Evolutionary conservation across 2,797 vertebrate genomes (phyloP).

Genomic region (Aeoliscus strigatus): DNA sequence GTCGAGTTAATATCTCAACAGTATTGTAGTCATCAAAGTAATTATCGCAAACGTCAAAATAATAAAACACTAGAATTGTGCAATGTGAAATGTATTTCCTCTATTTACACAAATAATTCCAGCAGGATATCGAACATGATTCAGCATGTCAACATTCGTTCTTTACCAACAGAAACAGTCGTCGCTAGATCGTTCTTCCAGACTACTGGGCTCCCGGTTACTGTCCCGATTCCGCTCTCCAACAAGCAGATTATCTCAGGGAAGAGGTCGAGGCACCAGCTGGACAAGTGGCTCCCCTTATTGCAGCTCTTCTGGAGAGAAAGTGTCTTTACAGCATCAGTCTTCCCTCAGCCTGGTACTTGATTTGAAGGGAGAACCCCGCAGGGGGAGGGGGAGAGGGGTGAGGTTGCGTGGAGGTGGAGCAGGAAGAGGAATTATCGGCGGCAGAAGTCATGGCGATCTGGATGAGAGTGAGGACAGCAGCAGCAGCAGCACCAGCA

Average conservation of each 20-base stretch:
- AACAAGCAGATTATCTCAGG: constrained; percentile 60
- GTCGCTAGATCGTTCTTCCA: constrained; percentile 64
- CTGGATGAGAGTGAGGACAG: constrained; percentile 62
- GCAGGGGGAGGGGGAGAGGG: constrained; percentile 64
- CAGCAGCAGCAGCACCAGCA: constrained; percentile 47
- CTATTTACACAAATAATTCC: no score
- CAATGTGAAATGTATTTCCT: no score
- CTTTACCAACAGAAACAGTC: constrained; percentile 62
- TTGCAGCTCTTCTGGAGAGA: constrained; percentile 16
- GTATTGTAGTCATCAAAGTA: no score
- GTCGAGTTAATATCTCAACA: no score
- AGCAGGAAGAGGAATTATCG: constrained; percentile 54
- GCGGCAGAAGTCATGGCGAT: constrained; percentile 36
- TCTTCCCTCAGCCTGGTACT: constrained; percentile 31
- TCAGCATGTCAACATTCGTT: no score
- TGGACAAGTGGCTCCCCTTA: constrained; percentile 43
- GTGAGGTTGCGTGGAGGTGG: constrained; percentile 68
- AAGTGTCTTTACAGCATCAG: constrained; percentile 35
- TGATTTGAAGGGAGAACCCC: constrained; percentile 46
- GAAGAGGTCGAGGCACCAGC: constrained; percentile 48
- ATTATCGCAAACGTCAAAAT: no score
- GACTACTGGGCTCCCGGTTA: constrained; percentile 61
- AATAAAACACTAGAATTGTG: no score
- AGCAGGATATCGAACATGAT: no score
- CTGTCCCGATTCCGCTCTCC: constrained; percentile 62